These are phyloP conservation scores for Drosophila parabipectinata DNA, from an alignment of 1,140 invertebrate genomes.

Conservation along the genomic window DNA sequence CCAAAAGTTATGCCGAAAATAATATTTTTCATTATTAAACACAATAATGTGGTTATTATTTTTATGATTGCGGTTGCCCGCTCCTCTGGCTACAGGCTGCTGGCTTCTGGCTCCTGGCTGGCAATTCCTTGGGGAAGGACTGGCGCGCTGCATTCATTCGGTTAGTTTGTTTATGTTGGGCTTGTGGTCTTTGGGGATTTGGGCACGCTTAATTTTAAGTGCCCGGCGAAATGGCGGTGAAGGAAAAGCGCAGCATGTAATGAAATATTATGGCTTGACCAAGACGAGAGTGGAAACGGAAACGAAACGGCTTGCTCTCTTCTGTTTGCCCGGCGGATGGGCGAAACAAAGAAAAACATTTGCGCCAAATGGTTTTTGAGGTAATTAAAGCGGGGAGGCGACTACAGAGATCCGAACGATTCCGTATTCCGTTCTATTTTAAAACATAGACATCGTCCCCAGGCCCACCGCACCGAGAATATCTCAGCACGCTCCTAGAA, in stretches of 20 bases:
- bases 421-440: slow-evolving; percentile 49
- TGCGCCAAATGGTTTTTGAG: slow-evolving; percentile 70
- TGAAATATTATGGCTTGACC: slow-evolving; percentile 77
- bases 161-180: slow-evolving; percentile 82
- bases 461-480: slow-evolving; percentile 1
- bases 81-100: slow-evolving; percentile 12
- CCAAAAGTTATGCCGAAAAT: slow-evolving; percentile 81
- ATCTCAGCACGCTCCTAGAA: slow-evolving; percentile 55
- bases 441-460: slow-evolving; percentile 14
- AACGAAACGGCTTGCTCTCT: neutral
- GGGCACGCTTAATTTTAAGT: slow-evolving; percentile 83
- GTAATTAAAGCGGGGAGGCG: slow-evolving; percentile 66
- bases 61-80: slow-evolving; percentile 76
- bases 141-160: slow-evolving; percentile 70
- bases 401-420: slow-evolving; percentile 6
- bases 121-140: slow-evolving; percentile 58
- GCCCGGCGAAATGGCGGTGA: slow-evolving; percentile 68
- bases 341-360: slow-evolving; percentile 75
- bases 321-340: slow-evolving; percentile 57
- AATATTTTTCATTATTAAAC: slow-evolving; percentile 84
- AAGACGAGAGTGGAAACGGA: slow-evolving; percentile 3
- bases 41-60: slow-evolving; percentile 84
- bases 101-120: neutral
- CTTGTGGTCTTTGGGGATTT: slow-evolving; percentile 83
- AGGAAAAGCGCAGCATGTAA: slow-evolving; percentile 57